Conservation (phyloP, 2,888 invertebrate species). For the Alviniconcha strummeri region DNA sequence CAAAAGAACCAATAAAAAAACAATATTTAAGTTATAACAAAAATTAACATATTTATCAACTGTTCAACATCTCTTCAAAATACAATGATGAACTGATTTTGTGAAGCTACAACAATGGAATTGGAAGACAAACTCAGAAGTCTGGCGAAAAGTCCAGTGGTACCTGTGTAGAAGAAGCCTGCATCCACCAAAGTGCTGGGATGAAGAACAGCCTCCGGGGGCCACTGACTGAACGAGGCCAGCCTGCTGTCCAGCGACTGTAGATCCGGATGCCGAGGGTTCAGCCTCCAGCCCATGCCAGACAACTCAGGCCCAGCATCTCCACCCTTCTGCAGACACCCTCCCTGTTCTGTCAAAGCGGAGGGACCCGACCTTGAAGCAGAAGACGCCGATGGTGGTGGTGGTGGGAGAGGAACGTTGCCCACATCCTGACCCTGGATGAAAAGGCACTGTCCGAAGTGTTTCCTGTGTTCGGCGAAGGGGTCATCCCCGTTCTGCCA, state of each 20-base stretch:
- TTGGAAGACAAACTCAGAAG: too few species aligned
- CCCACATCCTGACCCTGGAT: constrained; percentile 25
- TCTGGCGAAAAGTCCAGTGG: too few species aligned
- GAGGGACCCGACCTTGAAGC: background rate
- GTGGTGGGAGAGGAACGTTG: constrained; percentile 12
- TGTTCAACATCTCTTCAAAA: too few species aligned
- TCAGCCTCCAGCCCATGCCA: background rate
- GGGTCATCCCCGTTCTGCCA: constrained; percentile 32
- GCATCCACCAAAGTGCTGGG: constrained; percentile 17
- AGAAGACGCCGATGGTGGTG: background rate
- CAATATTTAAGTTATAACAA: too few species aligned
- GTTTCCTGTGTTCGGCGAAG: constrained; percentile 16
- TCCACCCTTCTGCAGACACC: background rate
- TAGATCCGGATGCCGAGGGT: constrained; percentile 15
- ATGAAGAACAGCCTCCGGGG: background rate
- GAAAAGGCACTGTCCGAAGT: constrained; percentile 24
- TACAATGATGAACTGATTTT: too few species aligned
- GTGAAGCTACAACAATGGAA: too few species aligned
- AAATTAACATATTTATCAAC: too few species aligned
- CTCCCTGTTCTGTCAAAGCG: too few species aligned
- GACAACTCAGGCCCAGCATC: background rate
- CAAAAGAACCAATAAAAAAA: too few species aligned
- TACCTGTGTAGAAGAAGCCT: constrained; percentile 30
- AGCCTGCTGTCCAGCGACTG: background rate
- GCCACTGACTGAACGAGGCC: constrained; percentile 9